Evolutionary conservation across 2,113 vertebrate genomes (phyloP), one percentile per base, ranked within the genome.

Genomic region (Tringa solitaria): DNA sequence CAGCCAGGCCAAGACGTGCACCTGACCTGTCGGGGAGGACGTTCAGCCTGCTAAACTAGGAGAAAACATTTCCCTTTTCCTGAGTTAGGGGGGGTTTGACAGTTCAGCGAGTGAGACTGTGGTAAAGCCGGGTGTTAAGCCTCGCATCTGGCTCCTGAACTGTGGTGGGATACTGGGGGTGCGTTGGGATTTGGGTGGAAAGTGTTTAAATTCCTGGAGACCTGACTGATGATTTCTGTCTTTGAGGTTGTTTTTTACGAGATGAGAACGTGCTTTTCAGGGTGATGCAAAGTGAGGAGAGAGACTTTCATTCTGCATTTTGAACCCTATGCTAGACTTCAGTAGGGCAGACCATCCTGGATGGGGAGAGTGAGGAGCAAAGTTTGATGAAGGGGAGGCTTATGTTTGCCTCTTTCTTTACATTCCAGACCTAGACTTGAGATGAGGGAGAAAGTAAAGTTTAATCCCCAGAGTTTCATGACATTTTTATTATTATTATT

Each of bases 1-100:
- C 51, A 53, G 43, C 53, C 0, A 2, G 27, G 56, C 41, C 88
- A n/a, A 41, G 65, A 4, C 2, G 0, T 18, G 24, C 0, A 0
- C 32, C 27, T 53, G 23, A 9, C 1, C 1, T 73, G 19, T 60
- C 4, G 6, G 73, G 30, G 79, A 78, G 21, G 37, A 46, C 11
- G 18, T 32, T 77, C 81, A 56, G 21, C 33, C 45, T 91, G 68
- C 12, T 35, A 3, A 77, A 35, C 26, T 24, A 13, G 45, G 41
- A 81, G 59, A 69, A 74, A 39, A 19, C 30, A 6, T n/a, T 8
- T 9, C 12, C 8, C 1, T 79, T 53, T 85, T 73, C n/a, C 28
- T 6, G 17, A 12, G 30, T 73, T 27, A 35, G 7, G 23, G 76
- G 72, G 6, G 3, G 56, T 93, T 90, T 4, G 10, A 26, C 30